These are phyloP conservation scores for Dissostichus mawsoni DNA, from an alignment of 2,113 vertebrate genomes.

Conservation along the genomic window DNA sequence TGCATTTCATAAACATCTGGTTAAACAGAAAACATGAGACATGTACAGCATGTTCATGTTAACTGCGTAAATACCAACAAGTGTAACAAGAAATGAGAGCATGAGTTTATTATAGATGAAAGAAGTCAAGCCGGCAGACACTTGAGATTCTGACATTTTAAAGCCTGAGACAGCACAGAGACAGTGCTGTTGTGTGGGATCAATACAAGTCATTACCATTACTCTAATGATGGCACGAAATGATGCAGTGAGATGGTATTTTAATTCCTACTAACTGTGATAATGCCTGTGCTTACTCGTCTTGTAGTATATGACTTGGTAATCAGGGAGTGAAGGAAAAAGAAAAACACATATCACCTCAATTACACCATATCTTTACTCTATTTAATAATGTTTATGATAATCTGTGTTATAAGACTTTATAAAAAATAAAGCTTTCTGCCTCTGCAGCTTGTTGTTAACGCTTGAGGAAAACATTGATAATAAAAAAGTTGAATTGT, in stretches of 20 bases:
- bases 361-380: neutral
- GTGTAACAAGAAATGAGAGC: conserved; percentile 26
- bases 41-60: neutral
- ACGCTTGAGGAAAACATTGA: neutral
- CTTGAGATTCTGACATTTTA: conserved; percentile 43
- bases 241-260: conserved; percentile 23
- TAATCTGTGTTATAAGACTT: neutral
- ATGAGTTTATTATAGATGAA: conserved; percentile 40
- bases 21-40: neutral
- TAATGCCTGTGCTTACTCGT: neutral
- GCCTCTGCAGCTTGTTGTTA: neutral
- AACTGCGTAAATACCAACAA: conserved; percentile 7
- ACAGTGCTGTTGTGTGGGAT: conserved; percentile 26
- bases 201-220: conserved; percentile 47
- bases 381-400: neutral
- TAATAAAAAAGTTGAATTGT: too few species aligned
- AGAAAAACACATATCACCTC: neutral
- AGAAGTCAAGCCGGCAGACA: conserved; percentile 33
- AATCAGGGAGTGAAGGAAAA: neutral
- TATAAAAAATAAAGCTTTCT: neutral
- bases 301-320: neutral
- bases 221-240: conserved; percentile 30
- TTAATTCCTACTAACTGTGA: conserved; percentile 22
- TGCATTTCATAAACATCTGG: conserved; percentile 1
- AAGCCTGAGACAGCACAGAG: conserved; percentile 25